A percentile compares a stretch with the other conserved stretches of the same genome.
Evolutionary conservation across 2,797 vertebrate species (phyloP).

Genomic region (Anas georgica): DNA sequence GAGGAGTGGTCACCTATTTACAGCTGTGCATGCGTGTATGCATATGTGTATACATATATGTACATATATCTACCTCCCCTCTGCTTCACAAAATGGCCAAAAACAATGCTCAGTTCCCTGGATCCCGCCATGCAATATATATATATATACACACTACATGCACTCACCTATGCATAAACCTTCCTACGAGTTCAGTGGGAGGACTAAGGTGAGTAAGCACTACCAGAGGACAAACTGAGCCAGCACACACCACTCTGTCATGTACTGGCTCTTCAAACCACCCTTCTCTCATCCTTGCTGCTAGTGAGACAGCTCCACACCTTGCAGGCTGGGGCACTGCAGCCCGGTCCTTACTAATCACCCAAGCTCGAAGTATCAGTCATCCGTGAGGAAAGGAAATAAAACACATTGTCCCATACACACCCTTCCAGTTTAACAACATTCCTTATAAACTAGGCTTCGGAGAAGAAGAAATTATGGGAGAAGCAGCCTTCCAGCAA

Average conservation of each 20-base stretch:
- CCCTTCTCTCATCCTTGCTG: not conserved
- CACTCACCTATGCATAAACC: not conserved
- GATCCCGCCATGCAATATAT: not conserved
- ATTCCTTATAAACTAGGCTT: conserved; percentile 19
- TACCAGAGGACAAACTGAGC: not conserved
- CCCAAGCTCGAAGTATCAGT: not conserved
- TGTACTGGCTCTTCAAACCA: not conserved
- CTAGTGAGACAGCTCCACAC: not conserved
- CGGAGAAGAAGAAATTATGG: not conserved
- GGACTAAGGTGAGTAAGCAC: not conserved
- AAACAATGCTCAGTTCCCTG: not conserved
- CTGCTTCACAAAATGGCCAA: not conserved
- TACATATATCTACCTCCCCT: not conserved
- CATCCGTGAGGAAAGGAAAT: not conserved
- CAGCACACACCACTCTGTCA: not conserved
- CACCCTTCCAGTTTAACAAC: conserved; percentile 20
- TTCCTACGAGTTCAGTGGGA: not conserved
- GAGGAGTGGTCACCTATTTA: not conserved
- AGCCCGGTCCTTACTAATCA: not conserved
- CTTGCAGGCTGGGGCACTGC: not conserved
- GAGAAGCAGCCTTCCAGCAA: conserved; percentile 22
- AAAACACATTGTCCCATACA: not conserved
- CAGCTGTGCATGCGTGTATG: not conserved
- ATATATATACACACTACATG: not conserved
- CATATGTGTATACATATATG: not conserved